phyloP scores from a whole-genome alignment of 2,797 vertebrate species.

The Platalea minor region DNA sequence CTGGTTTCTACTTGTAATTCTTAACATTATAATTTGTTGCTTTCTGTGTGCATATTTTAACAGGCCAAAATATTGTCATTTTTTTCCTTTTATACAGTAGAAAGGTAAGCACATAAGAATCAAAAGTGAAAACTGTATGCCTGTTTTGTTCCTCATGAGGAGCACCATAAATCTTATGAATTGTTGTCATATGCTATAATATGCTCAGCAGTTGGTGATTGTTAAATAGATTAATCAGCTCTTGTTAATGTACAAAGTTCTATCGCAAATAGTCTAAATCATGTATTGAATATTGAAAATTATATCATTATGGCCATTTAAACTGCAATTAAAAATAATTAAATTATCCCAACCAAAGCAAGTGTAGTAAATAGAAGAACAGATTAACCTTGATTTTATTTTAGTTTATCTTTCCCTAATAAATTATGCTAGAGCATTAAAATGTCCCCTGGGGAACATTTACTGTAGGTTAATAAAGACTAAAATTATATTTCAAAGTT shows the following conservation, averaged over 20 bases:
- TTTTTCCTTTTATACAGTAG: background rate
- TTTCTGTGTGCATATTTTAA: background rate
- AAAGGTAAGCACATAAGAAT: background rate
- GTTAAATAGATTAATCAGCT: slow-evolving; percentile 27
- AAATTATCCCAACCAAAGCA: slow-evolving; percentile 23
- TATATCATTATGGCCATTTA: background rate
- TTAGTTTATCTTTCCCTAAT: background rate
- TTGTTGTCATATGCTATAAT: background rate
- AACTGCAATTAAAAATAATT: slow-evolving; percentile 29
- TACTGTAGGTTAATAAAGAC: background rate
- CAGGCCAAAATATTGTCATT: background rate
- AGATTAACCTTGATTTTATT: slow-evolving; percentile 26
- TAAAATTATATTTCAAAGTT: slow-evolving; percentile 5
- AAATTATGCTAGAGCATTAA: background rate
- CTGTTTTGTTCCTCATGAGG: background rate
- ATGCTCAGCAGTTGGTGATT: background rate
- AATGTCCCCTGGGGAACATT: background rate
- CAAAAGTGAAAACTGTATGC: background rate
- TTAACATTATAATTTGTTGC: background rate
- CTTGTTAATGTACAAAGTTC: background rate
- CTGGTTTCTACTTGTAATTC: background rate
- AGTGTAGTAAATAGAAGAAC: slow-evolving; percentile 7
- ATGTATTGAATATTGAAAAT: slow-evolving; percentile 23
- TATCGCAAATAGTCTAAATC: background rate
- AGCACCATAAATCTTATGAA: background rate